Conservation (phyloP, 2,888 invertebrate species). For the Biston betularia region DNA sequence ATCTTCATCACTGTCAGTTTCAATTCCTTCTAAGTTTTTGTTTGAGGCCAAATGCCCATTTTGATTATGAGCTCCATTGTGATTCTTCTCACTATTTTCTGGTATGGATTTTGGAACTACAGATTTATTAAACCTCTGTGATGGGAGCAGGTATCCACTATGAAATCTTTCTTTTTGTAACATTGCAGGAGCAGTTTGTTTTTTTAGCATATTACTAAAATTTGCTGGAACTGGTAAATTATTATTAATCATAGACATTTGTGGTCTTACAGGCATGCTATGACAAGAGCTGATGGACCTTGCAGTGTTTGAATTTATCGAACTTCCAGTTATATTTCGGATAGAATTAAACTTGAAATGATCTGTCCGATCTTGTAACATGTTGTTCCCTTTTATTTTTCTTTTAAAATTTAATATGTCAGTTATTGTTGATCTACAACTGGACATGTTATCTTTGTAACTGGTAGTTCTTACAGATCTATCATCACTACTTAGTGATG, state of each 20-base stretch:
- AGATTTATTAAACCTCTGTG: constrained; percentile 68
- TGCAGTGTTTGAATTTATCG: constrained; percentile 27
- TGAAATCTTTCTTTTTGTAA: constrained; percentile 65
- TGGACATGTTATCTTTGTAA: constrained; percentile 53
- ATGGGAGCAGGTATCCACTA: constrained; percentile 63
- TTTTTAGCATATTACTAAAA: constrained; percentile 40
- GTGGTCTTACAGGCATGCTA: constrained; percentile 20
- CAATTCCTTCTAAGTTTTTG: constrained; percentile 34
- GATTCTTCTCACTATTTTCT: constrained; percentile 45
- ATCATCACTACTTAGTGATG: constrained; percentile 73
- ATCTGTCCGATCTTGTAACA: constrained; percentile 57
- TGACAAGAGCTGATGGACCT: constrained; percentile 20
- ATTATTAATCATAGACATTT: constrained; percentile 9
- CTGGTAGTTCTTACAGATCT: constrained; percentile 57
- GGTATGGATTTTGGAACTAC: constrained; percentile 52
- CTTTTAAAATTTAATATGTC: constrained; percentile 51
- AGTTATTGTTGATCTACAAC: constrained; percentile 56
- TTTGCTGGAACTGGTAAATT: constrained; percentile 25
- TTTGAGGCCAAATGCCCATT: constrained; percentile 19
- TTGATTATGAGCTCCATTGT: constrained; percentile 26
- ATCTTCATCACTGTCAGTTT: constrained; percentile 56
- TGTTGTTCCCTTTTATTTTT: constrained; percentile 52
- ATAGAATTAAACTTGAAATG: constrained; percentile 56
- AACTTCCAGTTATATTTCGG: constrained; percentile 50
- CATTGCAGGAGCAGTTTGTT: constrained; percentile 27